Percentiles rank a stretch among this genome's conserved stretches.
These are phyloP conservation scores for Bufotes viridis DNA, from an alignment of 2,797 vertebrate species.

Conservation along the genomic window DNA sequence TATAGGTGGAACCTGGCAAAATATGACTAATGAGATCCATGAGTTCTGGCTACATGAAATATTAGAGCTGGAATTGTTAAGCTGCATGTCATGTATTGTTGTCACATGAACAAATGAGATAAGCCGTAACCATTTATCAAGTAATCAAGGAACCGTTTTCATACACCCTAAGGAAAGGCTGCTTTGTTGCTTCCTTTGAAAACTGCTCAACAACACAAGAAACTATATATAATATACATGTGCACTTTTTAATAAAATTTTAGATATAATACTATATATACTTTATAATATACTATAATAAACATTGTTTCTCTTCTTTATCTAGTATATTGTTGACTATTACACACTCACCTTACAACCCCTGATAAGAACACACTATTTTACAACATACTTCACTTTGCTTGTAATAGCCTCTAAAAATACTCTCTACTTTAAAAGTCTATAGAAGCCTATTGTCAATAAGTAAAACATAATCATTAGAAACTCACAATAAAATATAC, in stretches of 20 bases:
- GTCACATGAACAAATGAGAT: constrained; percentile 61
- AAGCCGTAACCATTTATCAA: constrained; percentile 57
- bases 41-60: constrained; percentile 46
- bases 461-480: too few species aligned
- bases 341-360: neutral
- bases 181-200: neutral
- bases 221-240: constrained; percentile 20
- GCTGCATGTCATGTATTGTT: constrained; percentile 53
- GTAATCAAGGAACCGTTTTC: neutral
- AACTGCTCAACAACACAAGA: neutral
- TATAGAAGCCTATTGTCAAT: too few species aligned
- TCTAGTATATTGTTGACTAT: neutral
- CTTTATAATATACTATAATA: too few species aligned
- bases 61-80: constrained; percentile 50
- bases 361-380: too few species aligned
- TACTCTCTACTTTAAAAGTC: too few species aligned
- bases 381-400: too few species aligned
- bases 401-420: too few species aligned
- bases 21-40: constrained; percentile 56
- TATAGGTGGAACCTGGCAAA: constrained; percentile 36
- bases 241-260: neutral
- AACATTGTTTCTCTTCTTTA: neutral
- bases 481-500: too few species aligned
- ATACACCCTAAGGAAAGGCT: constrained; percentile 8
- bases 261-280: constrained; percentile 8